These are phyloP conservation scores for Tragelaphus eurycerus DNA, from an alignment of 2,797 vertebrate genomes.

Conservation along the genomic window DNA sequence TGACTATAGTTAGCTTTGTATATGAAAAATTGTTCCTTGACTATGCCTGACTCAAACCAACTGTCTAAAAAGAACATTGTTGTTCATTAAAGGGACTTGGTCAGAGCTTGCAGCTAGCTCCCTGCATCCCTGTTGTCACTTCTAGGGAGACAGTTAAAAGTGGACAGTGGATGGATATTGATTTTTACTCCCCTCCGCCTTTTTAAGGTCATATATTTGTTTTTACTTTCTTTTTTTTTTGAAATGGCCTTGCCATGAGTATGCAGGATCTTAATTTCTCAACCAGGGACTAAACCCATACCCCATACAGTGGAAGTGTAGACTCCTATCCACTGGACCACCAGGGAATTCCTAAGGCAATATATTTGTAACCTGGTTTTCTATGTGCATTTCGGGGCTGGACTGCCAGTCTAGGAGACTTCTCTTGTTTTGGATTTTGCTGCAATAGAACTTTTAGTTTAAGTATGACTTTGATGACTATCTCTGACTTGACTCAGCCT, in stretches of 20 bases:
- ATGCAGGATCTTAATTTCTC: neutral
- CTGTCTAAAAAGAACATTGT: neutral
- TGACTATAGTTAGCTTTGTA: neutral
- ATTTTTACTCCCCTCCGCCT: neutral
- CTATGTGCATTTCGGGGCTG: neutral
- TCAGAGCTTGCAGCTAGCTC: neutral
- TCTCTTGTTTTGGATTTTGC: neutral
- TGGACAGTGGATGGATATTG: neutral
- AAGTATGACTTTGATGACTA: neutral
- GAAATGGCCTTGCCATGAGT: neutral
- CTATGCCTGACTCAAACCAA: neutral
- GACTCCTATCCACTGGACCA: neutral
- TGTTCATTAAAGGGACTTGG: neutral
- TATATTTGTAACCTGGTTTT: conserved; percentile 6
- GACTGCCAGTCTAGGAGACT: neutral
- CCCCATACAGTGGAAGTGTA: neutral
- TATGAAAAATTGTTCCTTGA: neutral
- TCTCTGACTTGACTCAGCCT: neutral
- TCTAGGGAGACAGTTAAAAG: neutral
- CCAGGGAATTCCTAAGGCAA: neutral
- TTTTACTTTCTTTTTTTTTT: neutral
- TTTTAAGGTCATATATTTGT: neutral
- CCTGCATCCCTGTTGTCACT: neutral
- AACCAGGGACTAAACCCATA: neutral
- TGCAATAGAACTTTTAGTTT: neutral